Evolutionary conservation across 2,888 invertebrate species (phyloP).

Genomic region (Tetanocera ferruginea): DNA sequence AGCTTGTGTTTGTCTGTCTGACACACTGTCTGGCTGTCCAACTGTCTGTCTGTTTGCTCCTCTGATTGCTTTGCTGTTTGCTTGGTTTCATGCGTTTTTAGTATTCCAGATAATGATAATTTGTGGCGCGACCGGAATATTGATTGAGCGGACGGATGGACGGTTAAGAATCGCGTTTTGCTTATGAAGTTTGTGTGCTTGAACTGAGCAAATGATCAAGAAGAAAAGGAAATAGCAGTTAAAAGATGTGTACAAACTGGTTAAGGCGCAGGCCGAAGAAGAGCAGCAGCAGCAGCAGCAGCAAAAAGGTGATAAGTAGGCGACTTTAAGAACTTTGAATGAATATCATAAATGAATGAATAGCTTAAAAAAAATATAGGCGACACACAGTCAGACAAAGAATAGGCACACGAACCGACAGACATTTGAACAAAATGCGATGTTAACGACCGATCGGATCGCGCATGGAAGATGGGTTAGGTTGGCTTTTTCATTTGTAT

Average conservation of each 20-base stretch:
- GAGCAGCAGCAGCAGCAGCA: too few species aligned
- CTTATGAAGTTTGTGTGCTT: background rate
- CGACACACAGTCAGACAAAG: too few species aligned
- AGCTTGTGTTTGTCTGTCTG: background rate
- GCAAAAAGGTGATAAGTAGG: background rate
- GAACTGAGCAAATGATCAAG: too few species aligned
- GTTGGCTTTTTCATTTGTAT: too few species aligned
- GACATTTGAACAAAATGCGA: too few species aligned
- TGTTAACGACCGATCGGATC: too few species aligned
- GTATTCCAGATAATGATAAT: constrained; percentile 31
- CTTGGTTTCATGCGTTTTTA: background rate
- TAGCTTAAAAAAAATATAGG: too few species aligned
- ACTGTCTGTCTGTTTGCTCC: background rate
- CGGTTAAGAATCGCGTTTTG: background rate
- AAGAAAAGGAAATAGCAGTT: too few species aligned
- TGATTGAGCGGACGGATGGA: background rate
- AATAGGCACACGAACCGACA: too few species aligned
- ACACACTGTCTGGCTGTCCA: background rate
- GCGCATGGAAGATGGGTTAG: too few species aligned
- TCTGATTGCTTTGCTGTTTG: background rate
- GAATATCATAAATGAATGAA: background rate
- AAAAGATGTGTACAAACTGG: too few species aligned
- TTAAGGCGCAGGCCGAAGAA: too few species aligned
- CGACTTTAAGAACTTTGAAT: background rate
- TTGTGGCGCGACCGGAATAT: constrained; percentile 5